A percentile compares a stretch with the other conserved stretches of the same genome.
phyloP scores from a whole-genome alignment of 1,140 invertebrate genomes.

The Leptestheria dahalacensis region DNA sequence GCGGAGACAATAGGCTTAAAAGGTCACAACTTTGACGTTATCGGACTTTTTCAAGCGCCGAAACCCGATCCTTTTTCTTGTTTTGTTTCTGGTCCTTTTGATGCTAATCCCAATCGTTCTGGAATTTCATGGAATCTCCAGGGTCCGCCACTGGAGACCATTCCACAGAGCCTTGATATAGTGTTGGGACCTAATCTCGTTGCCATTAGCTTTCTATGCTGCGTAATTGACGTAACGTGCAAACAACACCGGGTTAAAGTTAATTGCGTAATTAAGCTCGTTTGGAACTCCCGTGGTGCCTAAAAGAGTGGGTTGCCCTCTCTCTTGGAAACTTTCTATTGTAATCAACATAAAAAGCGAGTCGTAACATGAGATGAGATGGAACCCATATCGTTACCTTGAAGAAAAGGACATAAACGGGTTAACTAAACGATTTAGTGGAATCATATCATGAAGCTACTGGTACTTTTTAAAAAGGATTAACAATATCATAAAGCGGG shows the following conservation, averaged over 20 bases:
- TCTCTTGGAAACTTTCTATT: not conserved
- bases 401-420: too few species aligned
- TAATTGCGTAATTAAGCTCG: not conserved
- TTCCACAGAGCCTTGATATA: not conserved
- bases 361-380: not conserved
- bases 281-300: too few species aligned
- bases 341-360: not conserved
- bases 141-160: too few species aligned
- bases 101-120: too few species aligned
- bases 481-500: too few species aligned
- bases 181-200: not conserved
- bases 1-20: not conserved
- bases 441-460: too few species aligned
- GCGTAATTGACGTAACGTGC: not conserved
- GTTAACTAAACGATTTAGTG: too few species aligned
- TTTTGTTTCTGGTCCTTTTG: too few species aligned
- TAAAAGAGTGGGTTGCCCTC: too few species aligned
- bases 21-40: not conserved
- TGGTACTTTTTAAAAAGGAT: too few species aligned
- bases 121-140: too few species aligned
- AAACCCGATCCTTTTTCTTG: not conserved
- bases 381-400: not conserved
- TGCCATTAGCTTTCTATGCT: not conserved
- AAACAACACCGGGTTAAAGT: not conserved
- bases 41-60: not conserved